Conservation (phyloP, 2,888 invertebrate species). For the Anodontia alba region DNA sequence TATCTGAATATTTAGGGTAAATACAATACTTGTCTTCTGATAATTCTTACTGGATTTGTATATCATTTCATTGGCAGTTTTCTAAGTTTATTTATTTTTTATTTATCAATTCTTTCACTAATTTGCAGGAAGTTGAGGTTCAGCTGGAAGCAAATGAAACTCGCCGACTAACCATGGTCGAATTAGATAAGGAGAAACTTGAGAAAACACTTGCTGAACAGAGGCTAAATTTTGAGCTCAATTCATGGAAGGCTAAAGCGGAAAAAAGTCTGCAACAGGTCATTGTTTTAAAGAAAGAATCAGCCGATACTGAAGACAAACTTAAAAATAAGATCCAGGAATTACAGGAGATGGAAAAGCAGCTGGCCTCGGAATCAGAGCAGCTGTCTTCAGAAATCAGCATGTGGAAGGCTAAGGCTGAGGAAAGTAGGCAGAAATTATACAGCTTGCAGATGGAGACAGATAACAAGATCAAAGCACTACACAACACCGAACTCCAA, state of each 20-base stretch:
- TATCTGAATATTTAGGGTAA: too few relatives aligned
- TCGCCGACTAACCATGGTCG: conserved; percentile 52
- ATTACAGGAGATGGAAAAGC: conserved; percentile 32
- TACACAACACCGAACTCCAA: not conserved
- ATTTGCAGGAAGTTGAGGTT: conserved; percentile 59
- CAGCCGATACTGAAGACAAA: conserved; percentile 29
- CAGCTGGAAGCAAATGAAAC: conserved; percentile 52
- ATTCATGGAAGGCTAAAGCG: conserved; percentile 37
- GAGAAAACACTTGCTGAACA: conserved; percentile 46
- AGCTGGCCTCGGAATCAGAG: conserved; percentile 14
- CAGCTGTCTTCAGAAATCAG: not conserved
- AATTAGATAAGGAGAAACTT: conserved; percentile 51
- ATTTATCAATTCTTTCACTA: too few relatives aligned
- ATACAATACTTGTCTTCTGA: too few relatives aligned
- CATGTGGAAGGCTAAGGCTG: not conserved
- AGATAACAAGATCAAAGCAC: not conserved
- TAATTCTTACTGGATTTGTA: too few relatives aligned
- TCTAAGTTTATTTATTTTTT: too few relatives aligned
- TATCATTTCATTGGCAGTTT: too few relatives aligned
- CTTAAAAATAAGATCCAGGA: conserved; percentile 41
- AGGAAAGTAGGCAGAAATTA: not conserved
- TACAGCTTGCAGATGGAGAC: not conserved
- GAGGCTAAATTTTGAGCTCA: conserved; percentile 31
- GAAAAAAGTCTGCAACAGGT: conserved; percentile 35
- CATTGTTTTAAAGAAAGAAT: conserved; percentile 26